Evolutionary conservation across 1,140 invertebrate genomes (phyloP), one percentile per base, ranked within the genome.

Genomic region (Solen grandis): DNA sequence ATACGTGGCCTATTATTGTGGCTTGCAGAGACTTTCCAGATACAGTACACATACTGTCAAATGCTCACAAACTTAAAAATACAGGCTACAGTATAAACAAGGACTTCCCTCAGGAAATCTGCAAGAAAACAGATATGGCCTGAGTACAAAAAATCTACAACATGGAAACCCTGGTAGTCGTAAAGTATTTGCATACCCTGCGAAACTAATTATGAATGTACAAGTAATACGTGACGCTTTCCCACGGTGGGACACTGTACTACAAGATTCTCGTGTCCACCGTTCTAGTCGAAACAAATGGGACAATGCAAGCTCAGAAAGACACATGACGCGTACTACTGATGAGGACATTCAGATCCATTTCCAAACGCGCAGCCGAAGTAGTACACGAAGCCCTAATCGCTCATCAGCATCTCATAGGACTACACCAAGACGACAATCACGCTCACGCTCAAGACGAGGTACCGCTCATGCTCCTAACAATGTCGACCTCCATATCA

Each of bases 1-100:
- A 13, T 2, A 54, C n/a, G n/a, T n/a, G 68, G 36, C 5, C 46
- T 1, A 70, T 70, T 22, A 70, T 70, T 55, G 54, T 70, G 2
- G n/a, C n/a, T n/a, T n/a, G n/a, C n/a, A n/a, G n/a, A n/a, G n/a
- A n/a, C n/a, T n/a, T n/a, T n/a, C n/a, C n/a, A n/a, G n/a, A n/a
- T n/a, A n/a, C n/a, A n/a, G n/a, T n/a, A n/a, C n/a, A n/a, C n/a
- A n/a, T n/a, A n/a, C n/a, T 70, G 31, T 29, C 68, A 16, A 55
- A 55, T 3, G 68, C 68, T 31, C 31, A 57, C 46, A 70, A 70
- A 25, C 35, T 70, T 14, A 54, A 36, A 16, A 13, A 10, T 14
- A 55, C 68, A 4, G 25, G 29, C 16, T 55, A 19, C 41, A 54
- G 36, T 35, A 70, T 70, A 2, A 70, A 70, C 25, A 31, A 52